Percentiles rank a stretch among this genome's conserved stretches.
phyloP scores from a whole-genome alignment of 2,888 invertebrate species.

The Lasioglossum figueresi region DNA sequence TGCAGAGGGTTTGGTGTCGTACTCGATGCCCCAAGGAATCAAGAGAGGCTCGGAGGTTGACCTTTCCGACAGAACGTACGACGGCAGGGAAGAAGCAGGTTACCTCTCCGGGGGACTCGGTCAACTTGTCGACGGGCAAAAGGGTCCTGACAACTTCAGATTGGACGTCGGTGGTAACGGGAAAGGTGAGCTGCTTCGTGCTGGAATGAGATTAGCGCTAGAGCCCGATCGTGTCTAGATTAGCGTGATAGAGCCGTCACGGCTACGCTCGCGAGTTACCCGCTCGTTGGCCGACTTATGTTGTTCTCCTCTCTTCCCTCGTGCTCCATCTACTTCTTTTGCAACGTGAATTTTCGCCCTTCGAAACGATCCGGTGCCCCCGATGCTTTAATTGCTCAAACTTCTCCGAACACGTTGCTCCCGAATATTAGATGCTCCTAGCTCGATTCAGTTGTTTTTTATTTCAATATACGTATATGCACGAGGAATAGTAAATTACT shows the following conservation, averaged over 20 bases:
- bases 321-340: constrained; percentile 14
- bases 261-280: constrained; percentile 32
- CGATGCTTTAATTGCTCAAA: constrained; percentile 5
- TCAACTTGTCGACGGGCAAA: constrained; percentile 91
- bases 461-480: no score
- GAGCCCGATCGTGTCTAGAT: constrained; percentile 69
- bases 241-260: constrained; percentile 67
- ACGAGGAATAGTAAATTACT: no score
- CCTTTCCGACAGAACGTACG: constrained; percentile 91
- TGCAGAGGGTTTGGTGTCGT: constrained; percentile 91
- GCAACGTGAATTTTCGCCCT: neutral
- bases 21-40: constrained; percentile 91
- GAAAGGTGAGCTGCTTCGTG: constrained; percentile 85
- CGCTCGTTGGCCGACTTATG: constrained; percentile 14
- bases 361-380: neutral
- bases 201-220: constrained; percentile 67
- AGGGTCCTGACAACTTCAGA: constrained; percentile 90
- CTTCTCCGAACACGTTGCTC: neutral
- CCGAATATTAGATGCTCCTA: neutral
- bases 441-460: neutral
- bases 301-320: constrained; percentile 1
- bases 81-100: constrained; percentile 88
- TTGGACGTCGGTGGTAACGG: constrained; percentile 88
- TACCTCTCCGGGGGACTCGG: constrained; percentile 90
- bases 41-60: constrained; percentile 90